Conservation (phyloP, 2,113 vertebrate species). For the Laticauda colubrina region DNA sequence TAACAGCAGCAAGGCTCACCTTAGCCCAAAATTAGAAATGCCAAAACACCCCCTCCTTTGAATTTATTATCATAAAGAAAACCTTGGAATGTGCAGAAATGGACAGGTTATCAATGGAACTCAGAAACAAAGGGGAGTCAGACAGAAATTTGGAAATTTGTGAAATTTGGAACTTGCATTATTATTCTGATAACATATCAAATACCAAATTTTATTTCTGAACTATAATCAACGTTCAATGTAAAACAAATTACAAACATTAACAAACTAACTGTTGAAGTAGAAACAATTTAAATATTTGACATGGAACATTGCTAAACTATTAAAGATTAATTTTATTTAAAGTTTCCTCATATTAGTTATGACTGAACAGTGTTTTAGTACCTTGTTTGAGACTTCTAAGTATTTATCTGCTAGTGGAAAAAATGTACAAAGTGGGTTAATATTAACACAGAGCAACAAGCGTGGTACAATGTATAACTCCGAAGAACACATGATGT, state of each 20-base stretch:
- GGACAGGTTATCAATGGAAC: too few relatives aligned
- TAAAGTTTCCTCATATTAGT: neutral
- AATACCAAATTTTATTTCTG: neutral
- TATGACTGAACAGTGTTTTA: neutral
- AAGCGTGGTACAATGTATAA: neutral
- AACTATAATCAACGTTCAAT: neutral
- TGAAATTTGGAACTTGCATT: too few relatives aligned
- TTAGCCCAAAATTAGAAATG: too few relatives aligned
- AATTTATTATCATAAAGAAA: too few relatives aligned
- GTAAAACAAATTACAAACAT: neutral
- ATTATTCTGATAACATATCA: neutral
- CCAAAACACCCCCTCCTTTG: too few relatives aligned
- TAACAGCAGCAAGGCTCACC: too few relatives aligned
- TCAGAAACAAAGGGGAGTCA: too few relatives aligned
- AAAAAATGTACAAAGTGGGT: neutral
- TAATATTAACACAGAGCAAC: neutral
- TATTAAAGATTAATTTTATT: neutral
- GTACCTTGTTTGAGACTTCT: neutral
- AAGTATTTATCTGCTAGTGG: neutral
- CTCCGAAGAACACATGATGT: neutral
- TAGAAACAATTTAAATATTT: neutral
- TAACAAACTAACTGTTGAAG: neutral
- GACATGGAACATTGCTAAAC: neutral
- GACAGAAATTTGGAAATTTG: too few relatives aligned
- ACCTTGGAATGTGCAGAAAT: too few relatives aligned